These are phyloP conservation scores for Ametastegia equiseti DNA, from an alignment of 2,888 invertebrate genomes.

Conservation along the genomic window DNA sequence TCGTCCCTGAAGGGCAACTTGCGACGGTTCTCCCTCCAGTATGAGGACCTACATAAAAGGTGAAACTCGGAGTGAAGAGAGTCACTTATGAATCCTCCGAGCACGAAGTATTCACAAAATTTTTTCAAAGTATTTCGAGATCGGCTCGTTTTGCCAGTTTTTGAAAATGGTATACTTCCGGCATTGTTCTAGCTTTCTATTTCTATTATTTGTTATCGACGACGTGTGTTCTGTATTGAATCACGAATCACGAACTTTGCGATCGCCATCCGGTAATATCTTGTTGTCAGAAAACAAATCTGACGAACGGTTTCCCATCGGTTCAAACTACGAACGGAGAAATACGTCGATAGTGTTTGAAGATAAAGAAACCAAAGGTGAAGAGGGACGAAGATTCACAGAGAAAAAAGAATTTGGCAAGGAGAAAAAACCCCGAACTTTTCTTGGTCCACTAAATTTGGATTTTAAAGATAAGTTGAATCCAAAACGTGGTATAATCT, in stretches of 20 bases:
- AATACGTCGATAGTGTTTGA: slow-evolving; percentile 43
- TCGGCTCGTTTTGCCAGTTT: background rate
- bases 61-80: slow-evolving; percentile 66
- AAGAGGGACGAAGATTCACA: background rate
- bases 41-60: slow-evolving; percentile 57
- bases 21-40: slow-evolving; percentile 12
- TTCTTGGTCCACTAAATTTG: slow-evolving; percentile 51
- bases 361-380: slow-evolving; percentile 45
- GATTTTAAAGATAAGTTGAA: slow-evolving; percentile 55
- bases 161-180: background rate
- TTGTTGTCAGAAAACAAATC: slow-evolving; percentile 1
- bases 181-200: background rate
- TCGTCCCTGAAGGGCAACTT: slow-evolving; percentile 39
- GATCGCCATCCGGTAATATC: background rate
- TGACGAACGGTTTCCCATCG: background rate
- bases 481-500: slow-evolving; percentile 44
- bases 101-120: background rate
- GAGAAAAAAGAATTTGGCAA: background rate
- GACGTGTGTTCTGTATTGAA: background rate
- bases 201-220: background rate
- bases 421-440: slow-evolving; percentile 61
- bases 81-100: slow-evolving; percentile 55
- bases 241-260: background rate
- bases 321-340: slow-evolving; percentile 3
- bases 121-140: background rate